These are phyloP conservation scores for Catagonus wagneri DNA, from an alignment of 2,113 vertebrate species.

Conservation along the genomic window DNA sequence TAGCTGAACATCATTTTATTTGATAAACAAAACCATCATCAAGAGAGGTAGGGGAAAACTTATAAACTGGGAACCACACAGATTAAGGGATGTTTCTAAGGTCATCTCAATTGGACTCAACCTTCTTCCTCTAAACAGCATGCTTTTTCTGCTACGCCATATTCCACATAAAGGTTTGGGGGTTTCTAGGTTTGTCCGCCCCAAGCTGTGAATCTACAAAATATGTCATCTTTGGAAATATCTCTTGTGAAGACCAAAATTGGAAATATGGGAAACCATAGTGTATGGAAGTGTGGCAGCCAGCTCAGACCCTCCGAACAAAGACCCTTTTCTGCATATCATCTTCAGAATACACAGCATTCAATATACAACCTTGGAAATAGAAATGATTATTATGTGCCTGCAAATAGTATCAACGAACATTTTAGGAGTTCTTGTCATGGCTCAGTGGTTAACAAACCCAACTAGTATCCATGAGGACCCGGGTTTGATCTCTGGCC, in stretches of 20 bases:
- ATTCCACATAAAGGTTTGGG: neutral
- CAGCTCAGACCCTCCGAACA: neutral
- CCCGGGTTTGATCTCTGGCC: too few species aligned
- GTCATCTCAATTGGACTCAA: neutral
- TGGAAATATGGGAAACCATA: neutral
- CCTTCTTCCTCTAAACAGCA: neutral
- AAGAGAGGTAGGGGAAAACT: neutral
- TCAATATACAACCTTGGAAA: neutral
- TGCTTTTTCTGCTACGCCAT: neutral
- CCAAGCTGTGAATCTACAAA: neutral
- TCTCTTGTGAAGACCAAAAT: neutral
- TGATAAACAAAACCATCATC: neutral
- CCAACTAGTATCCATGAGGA: too few species aligned
- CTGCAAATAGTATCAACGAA: neutral
- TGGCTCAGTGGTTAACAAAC: too few species aligned
- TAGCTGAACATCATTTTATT: neutral
- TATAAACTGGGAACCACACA: neutral
- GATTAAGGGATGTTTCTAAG: neutral
- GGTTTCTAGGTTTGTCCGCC: neutral
- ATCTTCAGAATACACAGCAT: neutral
- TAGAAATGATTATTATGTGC: neutral
- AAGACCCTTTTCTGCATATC: neutral
- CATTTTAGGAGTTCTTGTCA: neutral
- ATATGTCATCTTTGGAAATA: neutral
- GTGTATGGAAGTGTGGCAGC: neutral